Percentiles rank a stretch among this genome's conserved stretches.
Evolutionary conservation across 2,113 vertebrate genomes (phyloP).

Genomic region (Triplophysa rosa): DNA sequence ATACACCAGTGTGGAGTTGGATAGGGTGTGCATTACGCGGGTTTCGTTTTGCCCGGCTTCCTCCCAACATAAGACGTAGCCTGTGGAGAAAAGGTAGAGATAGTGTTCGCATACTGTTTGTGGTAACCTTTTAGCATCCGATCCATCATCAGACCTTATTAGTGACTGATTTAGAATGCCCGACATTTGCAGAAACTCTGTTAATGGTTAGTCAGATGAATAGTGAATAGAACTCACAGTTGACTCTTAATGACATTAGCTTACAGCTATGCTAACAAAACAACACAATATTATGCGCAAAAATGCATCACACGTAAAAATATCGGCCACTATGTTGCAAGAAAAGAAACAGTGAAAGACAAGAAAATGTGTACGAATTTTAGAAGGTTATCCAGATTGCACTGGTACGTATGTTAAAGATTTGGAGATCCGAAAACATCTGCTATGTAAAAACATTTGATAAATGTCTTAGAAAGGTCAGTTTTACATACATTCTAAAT

Average conservation of each 20-base stretch:
- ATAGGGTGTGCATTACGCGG: slow-evolving; percentile 71
- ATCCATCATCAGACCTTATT: background rate
- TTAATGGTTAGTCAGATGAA: too few species aligned
- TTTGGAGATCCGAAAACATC: too few species aligned
- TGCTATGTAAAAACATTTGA: too few species aligned
- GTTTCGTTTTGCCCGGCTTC: slow-evolving; percentile 78
- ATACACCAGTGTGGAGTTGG: slow-evolving; percentile 84
- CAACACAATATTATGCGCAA: background rate
- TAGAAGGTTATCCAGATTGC: too few species aligned
- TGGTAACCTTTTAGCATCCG: background rate
- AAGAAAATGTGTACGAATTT: too few species aligned
- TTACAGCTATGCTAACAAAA: background rate
- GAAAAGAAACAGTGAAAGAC: too few species aligned
- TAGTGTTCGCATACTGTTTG: too few species aligned
- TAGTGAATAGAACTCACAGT: background rate
- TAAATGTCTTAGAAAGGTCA: too few species aligned
- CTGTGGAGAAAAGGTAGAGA: slow-evolving; percentile 61
- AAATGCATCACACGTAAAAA: too few species aligned
- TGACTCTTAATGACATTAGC: background rate
- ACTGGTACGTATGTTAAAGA: too few species aligned
- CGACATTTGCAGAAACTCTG: background rate
- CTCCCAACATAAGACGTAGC: slow-evolving; percentile 89
- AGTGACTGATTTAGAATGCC: background rate
- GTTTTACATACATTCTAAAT: too few species aligned
- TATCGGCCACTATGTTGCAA: too few species aligned